phyloP scores from a whole-genome alignment of 2,797 vertebrate species.

The Arctocebus calabarensis region DNA sequence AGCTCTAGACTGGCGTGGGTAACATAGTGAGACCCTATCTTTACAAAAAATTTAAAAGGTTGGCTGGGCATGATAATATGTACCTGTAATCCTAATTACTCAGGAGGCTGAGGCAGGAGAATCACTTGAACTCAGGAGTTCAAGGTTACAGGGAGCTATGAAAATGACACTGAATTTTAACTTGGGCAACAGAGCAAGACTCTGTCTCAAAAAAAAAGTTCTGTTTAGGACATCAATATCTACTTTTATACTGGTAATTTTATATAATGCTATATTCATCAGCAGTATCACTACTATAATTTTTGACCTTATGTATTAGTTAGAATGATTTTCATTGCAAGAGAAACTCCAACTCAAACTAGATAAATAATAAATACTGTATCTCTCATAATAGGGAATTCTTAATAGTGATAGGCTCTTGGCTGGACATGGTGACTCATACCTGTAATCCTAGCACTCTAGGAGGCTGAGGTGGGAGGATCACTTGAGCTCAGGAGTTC shows the following conservation, averaged over 20 bases:
- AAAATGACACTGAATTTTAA: neutral
- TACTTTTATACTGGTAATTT: neutral
- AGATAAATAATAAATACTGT: neutral
- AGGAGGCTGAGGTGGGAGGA: too few species aligned
- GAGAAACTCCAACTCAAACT: neutral
- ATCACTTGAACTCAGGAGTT: neutral
- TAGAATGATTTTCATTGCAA: neutral
- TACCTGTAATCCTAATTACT: neutral
- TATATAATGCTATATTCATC: neutral
- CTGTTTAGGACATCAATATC: neutral
- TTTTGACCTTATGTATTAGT: neutral
- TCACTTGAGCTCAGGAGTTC: too few species aligned
- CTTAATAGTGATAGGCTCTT: too few species aligned
- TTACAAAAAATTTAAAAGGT: neutral
- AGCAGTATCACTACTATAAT: neutral
- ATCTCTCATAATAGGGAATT: neutral
- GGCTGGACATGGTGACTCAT: too few species aligned
- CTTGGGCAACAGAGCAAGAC: neutral
- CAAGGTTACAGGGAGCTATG: neutral
- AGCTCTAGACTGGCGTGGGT: neutral
- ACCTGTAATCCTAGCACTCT: too few species aligned
- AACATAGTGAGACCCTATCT: neutral
- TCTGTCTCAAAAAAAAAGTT: neutral
- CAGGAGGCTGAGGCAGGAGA: neutral
- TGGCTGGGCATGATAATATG: neutral